These are phyloP conservation scores for Proterorhinus semilunaris DNA, from an alignment of 2,113 vertebrate genomes.

Conservation along the genomic window DNA sequence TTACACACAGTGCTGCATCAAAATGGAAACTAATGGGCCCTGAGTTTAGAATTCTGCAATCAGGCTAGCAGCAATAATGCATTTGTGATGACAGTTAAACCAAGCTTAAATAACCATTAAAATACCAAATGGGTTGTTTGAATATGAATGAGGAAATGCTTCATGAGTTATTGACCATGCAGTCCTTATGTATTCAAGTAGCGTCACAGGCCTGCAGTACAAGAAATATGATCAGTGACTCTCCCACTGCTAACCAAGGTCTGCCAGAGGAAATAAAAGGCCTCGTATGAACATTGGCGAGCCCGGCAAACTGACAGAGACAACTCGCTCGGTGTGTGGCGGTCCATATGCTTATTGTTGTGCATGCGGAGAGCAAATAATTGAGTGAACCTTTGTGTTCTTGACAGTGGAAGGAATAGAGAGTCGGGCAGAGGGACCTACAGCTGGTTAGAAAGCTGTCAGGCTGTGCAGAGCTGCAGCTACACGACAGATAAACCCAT, in stretches of 20 bases:
- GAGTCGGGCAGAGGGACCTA: constrained; percentile 39
- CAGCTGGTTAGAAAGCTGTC: constrained; percentile 60
- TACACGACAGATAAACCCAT: constrained; percentile 52
- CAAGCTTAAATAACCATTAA: constrained; percentile 3
- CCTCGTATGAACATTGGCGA: background rate
- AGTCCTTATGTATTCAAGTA: constrained; percentile 1
- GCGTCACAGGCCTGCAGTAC: background rate
- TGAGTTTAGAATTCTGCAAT: constrained; percentile 2
- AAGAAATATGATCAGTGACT: background rate
- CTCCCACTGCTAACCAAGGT: constrained; percentile 7
- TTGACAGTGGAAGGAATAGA: constrained; percentile 37
- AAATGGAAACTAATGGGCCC: constrained; percentile 4
- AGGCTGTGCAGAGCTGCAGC: constrained; percentile 40
- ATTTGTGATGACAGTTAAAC: constrained; percentile 5
- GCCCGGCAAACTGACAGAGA: constrained; percentile 16
- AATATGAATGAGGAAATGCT: constrained; percentile 2
- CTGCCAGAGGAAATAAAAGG: constrained; percentile 9
- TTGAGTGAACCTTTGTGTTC: constrained; percentile 50
- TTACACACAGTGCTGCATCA: background rate
- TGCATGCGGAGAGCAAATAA: constrained; percentile 26
- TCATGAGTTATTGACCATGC: background rate
- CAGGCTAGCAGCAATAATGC: constrained; percentile 5
- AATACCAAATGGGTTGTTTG: constrained; percentile 6
- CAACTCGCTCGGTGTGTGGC: constrained; percentile 19
- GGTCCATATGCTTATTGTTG: constrained; percentile 35